Evolutionary conservation across 2,888 invertebrate genomes (phyloP).

Genomic region (Drosophila gaucha): DNA sequence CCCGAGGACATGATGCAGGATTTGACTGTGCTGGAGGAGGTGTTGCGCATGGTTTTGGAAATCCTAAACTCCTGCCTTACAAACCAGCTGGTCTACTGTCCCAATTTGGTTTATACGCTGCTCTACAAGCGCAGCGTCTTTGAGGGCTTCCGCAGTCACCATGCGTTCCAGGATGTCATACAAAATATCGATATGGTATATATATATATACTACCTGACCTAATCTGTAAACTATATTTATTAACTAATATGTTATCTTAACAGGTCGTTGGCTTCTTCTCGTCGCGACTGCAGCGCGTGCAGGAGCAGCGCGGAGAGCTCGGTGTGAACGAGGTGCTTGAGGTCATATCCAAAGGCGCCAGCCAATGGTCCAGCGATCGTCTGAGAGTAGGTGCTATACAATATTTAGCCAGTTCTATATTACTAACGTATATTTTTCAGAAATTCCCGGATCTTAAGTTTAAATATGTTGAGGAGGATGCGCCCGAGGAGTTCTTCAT

Average conservation of each 20-base stretch:
- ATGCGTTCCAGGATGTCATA: constrained; percentile 95
- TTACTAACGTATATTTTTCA: constrained; percentile 82
- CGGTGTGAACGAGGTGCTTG: constrained; percentile 94
- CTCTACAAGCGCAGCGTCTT: constrained; percentile 97
- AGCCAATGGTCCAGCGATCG: constrained; percentile 97
- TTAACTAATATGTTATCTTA: background rate
- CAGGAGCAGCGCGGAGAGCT: constrained; percentile 89
- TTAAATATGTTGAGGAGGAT: constrained; percentile 99
- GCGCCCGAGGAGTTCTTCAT: constrained; percentile 99
- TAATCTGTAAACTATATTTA: background rate
- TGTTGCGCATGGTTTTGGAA: constrained; percentile 97
- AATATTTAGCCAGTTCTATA: background rate
- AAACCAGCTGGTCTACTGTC: constrained; percentile 93
- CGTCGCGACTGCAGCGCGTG: constrained; percentile 87
- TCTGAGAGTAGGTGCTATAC: constrained; percentile 89
- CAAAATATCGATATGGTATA: constrained; percentile 96
- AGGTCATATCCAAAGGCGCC: constrained; percentile 95
- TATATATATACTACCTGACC: too few species aligned
- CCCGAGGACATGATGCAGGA: constrained; percentile 89
- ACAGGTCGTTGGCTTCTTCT: constrained; percentile 88
- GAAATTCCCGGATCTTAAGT: constrained; percentile 99
- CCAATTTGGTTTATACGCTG: constrained; percentile 97
- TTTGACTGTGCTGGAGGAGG: constrained; percentile 96
- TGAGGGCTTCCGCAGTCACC: constrained; percentile 93
- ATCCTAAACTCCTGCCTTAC: constrained; percentile 98